These are phyloP conservation scores for Microctenopoma stevenorrisi DNA, from an alignment of 2,797 vertebrate genomes.

Conservation along the genomic window DNA sequence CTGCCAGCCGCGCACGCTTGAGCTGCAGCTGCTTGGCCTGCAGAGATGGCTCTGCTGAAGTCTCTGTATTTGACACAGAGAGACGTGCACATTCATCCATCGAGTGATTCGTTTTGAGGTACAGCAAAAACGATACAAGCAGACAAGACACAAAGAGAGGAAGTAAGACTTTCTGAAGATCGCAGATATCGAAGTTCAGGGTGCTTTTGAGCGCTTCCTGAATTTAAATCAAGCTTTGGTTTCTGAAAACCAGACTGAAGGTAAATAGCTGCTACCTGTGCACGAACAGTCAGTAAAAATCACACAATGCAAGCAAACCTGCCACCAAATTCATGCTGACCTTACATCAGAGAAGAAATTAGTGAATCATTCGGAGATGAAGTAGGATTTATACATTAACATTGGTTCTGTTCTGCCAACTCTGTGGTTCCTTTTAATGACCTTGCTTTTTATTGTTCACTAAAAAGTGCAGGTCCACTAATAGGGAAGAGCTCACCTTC, in stretches of 20 bases:
- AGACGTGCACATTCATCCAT: neutral
- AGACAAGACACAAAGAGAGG: neutral
- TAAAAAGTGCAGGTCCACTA: neutral
- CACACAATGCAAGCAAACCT: neutral
- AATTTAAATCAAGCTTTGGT: neutral
- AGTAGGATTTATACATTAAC: neutral
- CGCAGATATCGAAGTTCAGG: neutral
- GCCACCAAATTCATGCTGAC: too few species aligned
- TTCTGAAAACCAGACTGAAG: conserved; percentile 25
- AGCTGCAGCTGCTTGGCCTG: conserved; percentile 93
- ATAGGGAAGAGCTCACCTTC: conserved; percentile 85
- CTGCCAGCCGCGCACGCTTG: conserved; percentile 93
- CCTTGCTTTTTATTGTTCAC: neutral
- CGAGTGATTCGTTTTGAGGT: neutral
- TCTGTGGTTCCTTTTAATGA: conserved; percentile 1
- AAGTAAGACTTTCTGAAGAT: conserved; percentile 9
- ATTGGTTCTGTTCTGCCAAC: conserved; percentile 4
- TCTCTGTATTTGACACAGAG: conserved; percentile 62
- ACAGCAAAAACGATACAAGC: neutral
- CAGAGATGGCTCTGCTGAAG: conserved; percentile 82
- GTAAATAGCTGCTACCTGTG: neutral
- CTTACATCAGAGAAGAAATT: too few species aligned
- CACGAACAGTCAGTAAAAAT: neutral
- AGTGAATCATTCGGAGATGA: neutral
- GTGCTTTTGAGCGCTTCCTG: conserved; percentile 18